Evolutionary conservation across 92 coral and sea anemone genomes (phyloP).

Genomic region (Meandrina meandrites): DNA sequence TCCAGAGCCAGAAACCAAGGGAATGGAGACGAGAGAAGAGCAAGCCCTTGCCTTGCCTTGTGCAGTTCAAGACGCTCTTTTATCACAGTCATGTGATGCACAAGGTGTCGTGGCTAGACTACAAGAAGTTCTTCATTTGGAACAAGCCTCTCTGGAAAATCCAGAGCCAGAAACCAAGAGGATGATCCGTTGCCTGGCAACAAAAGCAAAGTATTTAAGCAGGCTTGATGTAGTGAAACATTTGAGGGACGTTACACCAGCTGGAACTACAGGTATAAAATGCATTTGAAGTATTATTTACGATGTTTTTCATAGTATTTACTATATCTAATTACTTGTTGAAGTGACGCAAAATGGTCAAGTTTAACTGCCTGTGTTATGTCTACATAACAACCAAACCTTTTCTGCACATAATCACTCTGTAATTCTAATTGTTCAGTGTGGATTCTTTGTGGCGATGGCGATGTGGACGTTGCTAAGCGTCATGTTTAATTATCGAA

Average conservation of each 20-base stretch:
- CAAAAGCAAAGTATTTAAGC: background rate
- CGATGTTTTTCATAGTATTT: too few species aligned
- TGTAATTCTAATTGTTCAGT: background rate
- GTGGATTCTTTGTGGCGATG: background rate
- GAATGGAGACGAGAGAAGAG: background rate
- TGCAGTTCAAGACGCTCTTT: background rate
- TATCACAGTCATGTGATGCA: background rate
- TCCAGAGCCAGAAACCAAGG: constrained; percentile 11
- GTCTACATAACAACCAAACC: too few species aligned
- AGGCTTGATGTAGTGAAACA: constrained; percentile 24
- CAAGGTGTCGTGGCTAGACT: background rate
- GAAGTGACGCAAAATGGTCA: background rate
- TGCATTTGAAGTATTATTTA: too few species aligned
- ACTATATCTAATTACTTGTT: too few species aligned
- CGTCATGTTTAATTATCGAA: too few species aligned
- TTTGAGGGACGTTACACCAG: constrained; percentile 33
- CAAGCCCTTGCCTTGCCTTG: background rate
- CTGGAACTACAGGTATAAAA: constrained; percentile 46
- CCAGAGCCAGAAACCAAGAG: constrained; percentile 13
- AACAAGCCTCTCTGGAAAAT: constrained; percentile 5
- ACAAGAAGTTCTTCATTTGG: constrained; percentile 4
- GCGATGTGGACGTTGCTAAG: background rate
- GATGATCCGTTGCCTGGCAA: constrained; percentile 25
- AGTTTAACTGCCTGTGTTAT: too few species aligned
- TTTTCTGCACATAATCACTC: too few species aligned